Evolutionary conservation across 1,140 invertebrate species (phyloP).

Genomic region (Oreohelix idahoensis): DNA sequence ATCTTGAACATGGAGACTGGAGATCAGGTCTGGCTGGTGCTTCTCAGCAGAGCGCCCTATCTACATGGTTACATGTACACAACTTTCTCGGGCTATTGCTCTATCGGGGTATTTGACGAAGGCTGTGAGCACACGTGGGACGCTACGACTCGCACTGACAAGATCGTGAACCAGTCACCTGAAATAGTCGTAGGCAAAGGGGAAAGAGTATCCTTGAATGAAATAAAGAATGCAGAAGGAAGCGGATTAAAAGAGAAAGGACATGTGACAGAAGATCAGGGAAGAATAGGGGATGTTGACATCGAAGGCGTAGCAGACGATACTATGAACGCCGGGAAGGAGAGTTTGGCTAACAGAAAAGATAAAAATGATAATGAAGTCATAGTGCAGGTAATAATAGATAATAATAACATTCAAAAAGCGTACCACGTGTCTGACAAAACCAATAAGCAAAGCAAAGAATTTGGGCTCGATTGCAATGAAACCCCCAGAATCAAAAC

Average conservation of each 20-base stretch:
- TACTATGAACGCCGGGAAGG: not conserved
- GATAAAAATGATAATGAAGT: not conserved
- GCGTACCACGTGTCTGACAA: not conserved
- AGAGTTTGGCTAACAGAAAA: not conserved
- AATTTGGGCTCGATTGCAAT: not conserved
- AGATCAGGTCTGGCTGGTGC: conserved; percentile 69
- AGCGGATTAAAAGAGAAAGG: not conserved
- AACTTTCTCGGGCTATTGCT: conserved; percentile 69
- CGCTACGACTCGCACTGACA: not conserved
- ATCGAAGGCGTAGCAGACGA: conserved; percentile 21
- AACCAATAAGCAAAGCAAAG: not conserved
- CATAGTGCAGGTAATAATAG: not conserved
- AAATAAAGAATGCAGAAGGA: not conserved
- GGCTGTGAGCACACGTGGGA: not conserved
- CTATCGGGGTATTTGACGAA: conserved; percentile 55
- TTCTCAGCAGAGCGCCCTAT: conserved; percentile 61
- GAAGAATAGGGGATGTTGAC: not conserved
- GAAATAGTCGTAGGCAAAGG: not conserved
- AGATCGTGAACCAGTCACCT: not conserved
- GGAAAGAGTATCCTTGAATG: not conserved
- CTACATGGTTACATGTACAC: conserved; percentile 73
- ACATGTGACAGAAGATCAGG: not conserved
- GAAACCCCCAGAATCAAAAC: not conserved
- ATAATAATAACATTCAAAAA: not conserved
- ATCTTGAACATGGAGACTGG: conserved; percentile 64